phyloP scores from a whole-genome alignment of 2,797 vertebrate genomes.

The Pangasius larnaudii region DNA sequence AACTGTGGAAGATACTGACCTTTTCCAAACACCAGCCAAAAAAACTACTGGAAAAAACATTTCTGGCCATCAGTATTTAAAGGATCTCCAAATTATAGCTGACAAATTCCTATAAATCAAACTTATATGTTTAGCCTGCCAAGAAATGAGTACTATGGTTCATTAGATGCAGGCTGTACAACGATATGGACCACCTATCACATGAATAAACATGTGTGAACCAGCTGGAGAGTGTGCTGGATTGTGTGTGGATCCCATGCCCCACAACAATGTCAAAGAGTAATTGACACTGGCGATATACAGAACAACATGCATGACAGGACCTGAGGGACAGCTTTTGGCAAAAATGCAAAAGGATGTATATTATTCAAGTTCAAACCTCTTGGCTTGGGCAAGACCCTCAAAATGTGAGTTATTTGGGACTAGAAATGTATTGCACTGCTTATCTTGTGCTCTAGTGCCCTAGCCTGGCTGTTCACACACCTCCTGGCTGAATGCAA shows the following conservation, averaged over 20 bases:
- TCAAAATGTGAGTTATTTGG: conserved; percentile 39
- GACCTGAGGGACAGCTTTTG: conserved; percentile 23
- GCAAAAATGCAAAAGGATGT: conserved; percentile 8
- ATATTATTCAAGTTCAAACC: conserved; percentile 2
- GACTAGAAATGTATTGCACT: conserved; percentile 25
- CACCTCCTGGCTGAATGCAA: conserved; percentile 24
- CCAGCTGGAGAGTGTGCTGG: conserved; percentile 14
- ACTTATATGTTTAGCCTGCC: not conserved
- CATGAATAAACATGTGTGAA: conserved; percentile 34
- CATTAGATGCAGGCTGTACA: conserved; percentile 37
- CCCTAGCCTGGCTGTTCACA: conserved; percentile 11
- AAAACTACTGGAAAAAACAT: not conserved
- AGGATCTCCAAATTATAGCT: conserved; percentile 4
- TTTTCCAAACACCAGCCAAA: conserved; percentile 34
- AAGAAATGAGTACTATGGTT: conserved; percentile 8
- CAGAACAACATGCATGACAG: conserved; percentile 7
- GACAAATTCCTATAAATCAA: conserved; percentile 31
- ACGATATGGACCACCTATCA: conserved; percentile 20
- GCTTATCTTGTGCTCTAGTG: conserved; percentile 15
- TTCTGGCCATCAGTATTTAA: conserved; percentile 6
- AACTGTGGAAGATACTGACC: conserved; percentile 9
- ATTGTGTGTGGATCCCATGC: not conserved
- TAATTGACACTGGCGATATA: conserved; percentile 24
- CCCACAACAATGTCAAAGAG: conserved; percentile 44
- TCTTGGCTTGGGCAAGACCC: conserved; percentile 23